Evolutionary conservation across 1,140 invertebrate species (phyloP).

Genomic region (Geopemphigus sp.): DNA sequence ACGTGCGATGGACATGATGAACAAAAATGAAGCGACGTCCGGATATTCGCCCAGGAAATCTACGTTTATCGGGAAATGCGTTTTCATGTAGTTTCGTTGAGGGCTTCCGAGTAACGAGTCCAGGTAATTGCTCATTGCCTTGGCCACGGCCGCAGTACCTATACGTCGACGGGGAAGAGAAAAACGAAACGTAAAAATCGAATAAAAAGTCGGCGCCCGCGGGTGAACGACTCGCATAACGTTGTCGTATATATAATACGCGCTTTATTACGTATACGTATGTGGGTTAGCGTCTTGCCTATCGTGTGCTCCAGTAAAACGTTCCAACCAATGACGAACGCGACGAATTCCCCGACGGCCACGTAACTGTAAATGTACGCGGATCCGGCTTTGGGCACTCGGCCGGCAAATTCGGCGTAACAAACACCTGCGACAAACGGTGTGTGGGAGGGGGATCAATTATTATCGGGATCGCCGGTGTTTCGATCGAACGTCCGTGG

Average conservation of each 20-base stretch:
- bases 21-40: slow-evolving; percentile 65
- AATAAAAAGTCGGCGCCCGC: no score
- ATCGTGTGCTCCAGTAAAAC: slow-evolving; percentile 87
- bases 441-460: no score
- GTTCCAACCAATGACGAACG: slow-evolving; percentile 83
- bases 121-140: slow-evolving; percentile 71
- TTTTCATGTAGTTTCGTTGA: slow-evolving; percentile 63
- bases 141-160: slow-evolving; percentile 71
- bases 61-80: slow-evolving; percentile 61
- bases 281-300: no score
- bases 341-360: slow-evolving; percentile 79
- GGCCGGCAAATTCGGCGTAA: slow-evolving; percentile 85
- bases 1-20: slow-evolving; percentile 57
- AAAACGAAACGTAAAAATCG: slow-evolving; percentile 3
- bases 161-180: no score
- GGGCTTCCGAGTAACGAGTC: slow-evolving; percentile 64
- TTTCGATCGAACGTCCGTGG: no score
- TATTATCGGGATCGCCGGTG: no score
- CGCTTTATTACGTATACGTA: no score
- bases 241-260: no score
- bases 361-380: slow-evolving; percentile 90
- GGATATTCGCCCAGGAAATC: slow-evolving; percentile 65
- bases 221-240: no score
- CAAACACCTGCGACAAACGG: slow-evolving; percentile 63
- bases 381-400: slow-evolving; percentile 82